These are phyloP conservation scores for Chymomyza caudatula DNA, from an alignment of 2,888 invertebrate genomes.

Conservation along the genomic window DNA sequence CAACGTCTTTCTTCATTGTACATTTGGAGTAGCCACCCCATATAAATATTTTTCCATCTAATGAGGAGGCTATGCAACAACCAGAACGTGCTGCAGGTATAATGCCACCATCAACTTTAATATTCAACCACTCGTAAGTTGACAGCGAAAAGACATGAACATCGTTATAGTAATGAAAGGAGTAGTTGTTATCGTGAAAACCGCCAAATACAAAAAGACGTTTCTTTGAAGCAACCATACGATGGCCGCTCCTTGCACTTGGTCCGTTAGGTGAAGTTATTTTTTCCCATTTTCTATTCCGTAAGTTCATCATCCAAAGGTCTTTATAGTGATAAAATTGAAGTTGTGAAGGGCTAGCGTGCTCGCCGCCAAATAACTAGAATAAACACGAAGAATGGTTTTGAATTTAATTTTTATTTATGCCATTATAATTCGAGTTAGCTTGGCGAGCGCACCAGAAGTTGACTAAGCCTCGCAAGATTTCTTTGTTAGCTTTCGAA, in stretches of 20 bases:
- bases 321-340: slow-evolving; percentile 97
- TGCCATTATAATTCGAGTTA: too few relatives aligned
- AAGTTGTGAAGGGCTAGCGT: slow-evolving; percentile 91
- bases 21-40: slow-evolving; percentile 90
- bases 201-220: slow-evolving; percentile 93
- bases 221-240: slow-evolving; percentile 90
- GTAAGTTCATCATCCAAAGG: slow-evolving; percentile 90
- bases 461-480: too few relatives aligned
- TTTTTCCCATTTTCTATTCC: slow-evolving; percentile 91
- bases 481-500: too few relatives aligned
- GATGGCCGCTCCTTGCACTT: slow-evolving; percentile 90
- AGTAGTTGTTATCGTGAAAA: slow-evolving; percentile 91
- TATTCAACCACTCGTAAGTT: slow-evolving; percentile 86
- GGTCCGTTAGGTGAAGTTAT: slow-evolving; percentile 85
- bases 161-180: slow-evolving; percentile 94
- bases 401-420: too few relatives aligned
- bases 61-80: slow-evolving; percentile 80
- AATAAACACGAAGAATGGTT: neutral
- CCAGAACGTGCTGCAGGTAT: slow-evolving; percentile 89
- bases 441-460: too few relatives aligned
- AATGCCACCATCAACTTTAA: slow-evolving; percentile 82
- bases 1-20: slow-evolving; percentile 85
- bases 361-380: slow-evolving; percentile 92
- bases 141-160: slow-evolving; percentile 89
- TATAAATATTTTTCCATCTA: slow-evolving; percentile 83